Evolutionary conservation across 2,797 vertebrate genomes (phyloP).

Genomic region (Pteronotus mesoamericanus): DNA sequence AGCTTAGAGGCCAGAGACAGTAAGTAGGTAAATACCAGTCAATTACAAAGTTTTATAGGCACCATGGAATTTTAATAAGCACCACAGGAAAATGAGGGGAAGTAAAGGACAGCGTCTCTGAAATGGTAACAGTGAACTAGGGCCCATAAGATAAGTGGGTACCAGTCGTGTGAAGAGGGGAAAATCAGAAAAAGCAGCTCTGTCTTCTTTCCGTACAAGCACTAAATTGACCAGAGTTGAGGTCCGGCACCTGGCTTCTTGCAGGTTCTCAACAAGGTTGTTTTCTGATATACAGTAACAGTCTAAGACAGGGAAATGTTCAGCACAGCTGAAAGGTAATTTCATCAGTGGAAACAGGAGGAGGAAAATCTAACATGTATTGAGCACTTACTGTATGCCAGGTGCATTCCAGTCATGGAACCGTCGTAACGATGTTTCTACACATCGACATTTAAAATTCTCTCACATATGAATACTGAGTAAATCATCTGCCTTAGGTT

Average conservation of each 20-base stretch:
- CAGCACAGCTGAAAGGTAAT: not conserved
- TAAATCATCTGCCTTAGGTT: not conserved
- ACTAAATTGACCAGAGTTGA: rapidly evolving
- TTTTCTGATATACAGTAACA: not conserved
- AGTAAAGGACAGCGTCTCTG: not conserved
- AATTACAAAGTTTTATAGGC: not conserved
- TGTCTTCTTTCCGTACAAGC: not conserved
- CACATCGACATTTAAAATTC: not conserved
- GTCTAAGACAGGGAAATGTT: not conserved
- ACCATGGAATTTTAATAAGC: not conserved
- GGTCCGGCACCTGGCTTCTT: not conserved
- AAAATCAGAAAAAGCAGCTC: not conserved
- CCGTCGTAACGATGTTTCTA: not conserved
- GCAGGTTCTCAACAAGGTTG: not conserved
- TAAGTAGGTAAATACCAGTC: not conserved
- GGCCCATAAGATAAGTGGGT: no score
- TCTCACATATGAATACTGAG: not conserved
- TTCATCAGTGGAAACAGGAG: not conserved
- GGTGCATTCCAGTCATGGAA: not conserved
- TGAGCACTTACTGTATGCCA: not conserved
- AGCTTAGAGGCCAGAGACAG: not conserved
- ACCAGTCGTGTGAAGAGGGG: not conserved
- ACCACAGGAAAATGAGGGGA: not conserved
- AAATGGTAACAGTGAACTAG: not conserved
- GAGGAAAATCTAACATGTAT: not conserved